Evolutionary conservation across 2,797 vertebrate genomes (phyloP).

Genomic region (Carcharodon carcharias): DNA sequence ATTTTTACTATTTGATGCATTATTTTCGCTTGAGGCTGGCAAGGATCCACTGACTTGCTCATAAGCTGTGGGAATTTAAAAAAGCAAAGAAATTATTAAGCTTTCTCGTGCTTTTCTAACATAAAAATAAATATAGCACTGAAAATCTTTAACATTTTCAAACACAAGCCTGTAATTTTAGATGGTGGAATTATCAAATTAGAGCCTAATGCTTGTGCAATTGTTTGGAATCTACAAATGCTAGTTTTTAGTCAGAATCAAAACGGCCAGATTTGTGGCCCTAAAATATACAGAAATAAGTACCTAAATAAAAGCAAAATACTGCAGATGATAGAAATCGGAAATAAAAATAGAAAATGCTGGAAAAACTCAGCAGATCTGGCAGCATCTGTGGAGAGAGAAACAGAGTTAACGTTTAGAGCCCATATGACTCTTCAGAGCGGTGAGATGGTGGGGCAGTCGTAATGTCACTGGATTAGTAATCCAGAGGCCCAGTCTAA

Average conservation of each 20-base stretch:
- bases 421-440: too few species aligned
- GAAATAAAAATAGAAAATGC: too few species aligned
- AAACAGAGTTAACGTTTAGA: too few species aligned
- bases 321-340: too few species aligned
- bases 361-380: too few species aligned
- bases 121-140: too few species aligned
- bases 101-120: not conserved
- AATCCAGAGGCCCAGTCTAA: too few species aligned
- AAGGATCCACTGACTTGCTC: not conserved
- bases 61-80: not conserved
- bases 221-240: not conserved
- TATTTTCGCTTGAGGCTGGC: not conserved
- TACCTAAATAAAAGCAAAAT: too few species aligned
- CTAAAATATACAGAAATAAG: not conserved
- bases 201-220: not conserved
- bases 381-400: too few species aligned
- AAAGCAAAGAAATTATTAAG: not conserved
- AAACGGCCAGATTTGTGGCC: not conserved
- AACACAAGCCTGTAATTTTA: not conserved
- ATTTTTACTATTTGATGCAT: not conserved
- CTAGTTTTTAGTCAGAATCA: not conserved
- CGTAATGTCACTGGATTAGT: too few species aligned
- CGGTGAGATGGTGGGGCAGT: too few species aligned
- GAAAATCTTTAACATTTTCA: not conserved
- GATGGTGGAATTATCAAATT: too few species aligned